Evolutionary conservation across 2,113 vertebrate genomes (phyloP), one percentile per base, ranked within the genome.

Genomic region (Seriola rivoliana): DNA sequence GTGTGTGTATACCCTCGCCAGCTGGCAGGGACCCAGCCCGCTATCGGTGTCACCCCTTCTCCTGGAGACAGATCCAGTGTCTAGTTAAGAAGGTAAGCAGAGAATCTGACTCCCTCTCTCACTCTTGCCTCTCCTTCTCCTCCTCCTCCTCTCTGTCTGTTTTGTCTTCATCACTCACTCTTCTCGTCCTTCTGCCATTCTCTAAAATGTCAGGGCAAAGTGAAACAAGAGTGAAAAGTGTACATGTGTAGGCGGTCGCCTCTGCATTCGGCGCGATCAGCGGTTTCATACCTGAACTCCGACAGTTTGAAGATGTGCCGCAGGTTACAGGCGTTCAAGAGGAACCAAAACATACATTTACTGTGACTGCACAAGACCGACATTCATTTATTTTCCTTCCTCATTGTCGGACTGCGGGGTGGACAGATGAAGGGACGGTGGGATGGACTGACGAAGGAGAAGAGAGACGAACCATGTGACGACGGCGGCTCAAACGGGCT

Each of bases 31-130:
- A 80, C 68, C 85, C 86, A 89, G 21, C 65, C 60, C 62, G 63
- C 92, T 86, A 84, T 89, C 86, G 79, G 82, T 88, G 77, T 89
- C 80, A 25, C 12, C 60, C 52, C 75, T 13, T 75, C 88, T 86
- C 72, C 77, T 52, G 44, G 70, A 89, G 85, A 85, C 86, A 88
- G 73, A 89, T 85, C 81, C 62, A 80, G 85, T 82, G 83, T 80
- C 85, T 84, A 40, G 86, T 86, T 86, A 83, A 76, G 66, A 69
- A 75, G 80, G 74, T 75, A 62, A 76, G 75, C 57, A 65, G 71
- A 84, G 79, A 85, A 80, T 85, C 77, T 77, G 79, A 82, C 68
- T 74, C 74, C 57, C 67, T 44, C 54, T 44, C 58, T 76, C 75
- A 1, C 58, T 63, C 25, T 52, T 40, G 0, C 66, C 50, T 80